Evolutionary conservation across 64 coral and sea anemone species (phyloP), one percentile per base, ranked within the genome.

Genomic region (Dendronephthya gigantea): DNA sequence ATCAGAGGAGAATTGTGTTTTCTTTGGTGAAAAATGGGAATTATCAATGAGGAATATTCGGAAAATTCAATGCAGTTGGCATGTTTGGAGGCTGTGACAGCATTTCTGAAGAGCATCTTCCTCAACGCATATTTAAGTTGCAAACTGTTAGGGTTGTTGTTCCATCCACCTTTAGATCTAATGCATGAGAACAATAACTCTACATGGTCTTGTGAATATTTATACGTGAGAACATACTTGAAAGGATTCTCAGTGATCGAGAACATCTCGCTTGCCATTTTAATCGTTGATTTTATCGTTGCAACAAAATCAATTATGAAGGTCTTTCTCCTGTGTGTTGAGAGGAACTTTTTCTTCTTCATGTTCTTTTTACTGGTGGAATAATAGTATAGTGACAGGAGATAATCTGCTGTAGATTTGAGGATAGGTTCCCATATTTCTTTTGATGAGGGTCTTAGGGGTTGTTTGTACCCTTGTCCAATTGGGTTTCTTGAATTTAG

Each of bases 141-240:
- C 66, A 70, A 70, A n/a, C 19, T 70, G 6, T 70, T 70, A 25
- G 66, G 66, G 66, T 70, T 70, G 30, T 70, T 70, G n/a, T 70
- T 70, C 66, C 66, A 70, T 70, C 66, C 66, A n/a, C 66, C 66
- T n/a, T 70, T 70, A n/a, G 66, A 70, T 70, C 66, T 22, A 7
- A 70, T 70, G 30, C 66, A 70, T 70, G 66, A 70, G 30, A 70
- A n/a, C n/a, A n/a, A n/a, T n/a, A n/a, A n/a, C n/a, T n/a, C n/a
- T n/a, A n/a, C n/a, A n/a, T n/a, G n/a, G n/a, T n/a, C n/a, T n/a
- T n/a, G n/a, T n/a, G n/a, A n/a, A n/a, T n/a, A n/a, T n/a, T n/a
- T n/a, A n/a, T 70, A 32, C 27, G 27, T 32, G 66, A 7, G 6
- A 70, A n/a, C 7, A n/a, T 70, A 70, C 66, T 70, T 70, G 66